Base-by-base conservation (phyloP, 2,113 vertebrate genomes). In the Antigone vipio region DNA sequence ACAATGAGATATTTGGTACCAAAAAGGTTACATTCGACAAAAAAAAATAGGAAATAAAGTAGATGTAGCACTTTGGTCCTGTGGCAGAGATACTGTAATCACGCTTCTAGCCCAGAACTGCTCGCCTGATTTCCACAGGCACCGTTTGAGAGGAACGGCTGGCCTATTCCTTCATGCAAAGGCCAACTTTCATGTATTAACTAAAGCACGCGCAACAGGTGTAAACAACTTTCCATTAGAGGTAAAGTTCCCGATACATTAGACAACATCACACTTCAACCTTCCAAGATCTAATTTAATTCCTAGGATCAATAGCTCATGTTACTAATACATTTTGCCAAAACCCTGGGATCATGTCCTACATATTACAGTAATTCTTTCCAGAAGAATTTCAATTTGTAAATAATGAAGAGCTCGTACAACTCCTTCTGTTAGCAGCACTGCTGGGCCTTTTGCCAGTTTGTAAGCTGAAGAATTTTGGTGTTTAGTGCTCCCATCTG, bases 401-500 rank as follows among this genome's bases (percentile, higher is more conserved):
- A 97, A 97, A 97, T 96, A 97, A 96, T 94, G 93, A 96, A 96
- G 96, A 88, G 53, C 87, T 94, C 95, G 6, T 96, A 96, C 93
- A 93, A 89, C 88, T 97, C 95, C 93, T 96, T 93, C 95, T 95
- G 96, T 94, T 94, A 92, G 94, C 92, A 89, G 96, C 0, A 0
- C 92, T 94, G 71, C 92, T 4, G 94, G 96, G 96, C 94, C 94
- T 85, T 96, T 97, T 97, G 96, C 97, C 97, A 97, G 95, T 95
- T 96, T 96, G 95, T 93, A 96, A 95, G 92, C 93, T 93, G 93
- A 97, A 94, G 96, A 96, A 96, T 96, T 94, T 96, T 95, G 94
- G 94, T 96, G 96, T 96, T 97, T 97, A 97, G 90, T 97, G 95
- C 95, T 96, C 96, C 95, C 96, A 97, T 97, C 96, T 97, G 94